phyloP scores from a whole-genome alignment of 2,113 vertebrate genomes.

The Rallus limicola region DNA sequence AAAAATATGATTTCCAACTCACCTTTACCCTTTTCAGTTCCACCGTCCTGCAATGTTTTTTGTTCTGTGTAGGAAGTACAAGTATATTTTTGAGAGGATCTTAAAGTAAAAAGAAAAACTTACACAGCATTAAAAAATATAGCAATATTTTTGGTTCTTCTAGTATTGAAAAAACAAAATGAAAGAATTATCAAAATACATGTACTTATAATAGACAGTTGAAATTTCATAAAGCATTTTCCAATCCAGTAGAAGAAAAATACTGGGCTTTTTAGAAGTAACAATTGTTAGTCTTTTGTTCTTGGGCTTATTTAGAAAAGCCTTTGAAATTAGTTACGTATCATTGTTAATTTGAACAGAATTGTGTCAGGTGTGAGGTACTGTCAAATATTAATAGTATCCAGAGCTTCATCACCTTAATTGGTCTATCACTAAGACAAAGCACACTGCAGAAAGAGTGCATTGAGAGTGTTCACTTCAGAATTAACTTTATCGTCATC shows the following conservation, averaged over 20 bases:
- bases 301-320: neutral
- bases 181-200: neutral
- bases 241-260: neutral
- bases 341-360: neutral
- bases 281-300: neutral
- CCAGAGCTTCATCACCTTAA: neutral
- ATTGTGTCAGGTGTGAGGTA: neutral
- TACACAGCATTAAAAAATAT: slow-evolving; percentile 16
- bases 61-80: slow-evolving; percentile 79
- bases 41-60: slow-evolving; percentile 64
- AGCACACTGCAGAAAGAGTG: neutral
- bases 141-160: neutral
- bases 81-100: slow-evolving; percentile 64
- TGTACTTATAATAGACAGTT: neutral
- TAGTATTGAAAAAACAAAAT: neutral
- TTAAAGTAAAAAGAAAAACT: slow-evolving; percentile 56
- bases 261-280: neutral
- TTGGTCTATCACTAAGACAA: neutral
- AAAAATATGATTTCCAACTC: slow-evolving; percentile 40
- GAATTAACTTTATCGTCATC: neutral
- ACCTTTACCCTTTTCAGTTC: slow-evolving; percentile 75
- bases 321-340: neutral
- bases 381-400: neutral
- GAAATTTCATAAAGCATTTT: neutral
- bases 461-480: neutral